A percentile compares a stretch with the other conserved stretches of the same genome.
Conservation (phyloP, 2,113 vertebrate genomes). For the Rissa tridactyla region DNA sequence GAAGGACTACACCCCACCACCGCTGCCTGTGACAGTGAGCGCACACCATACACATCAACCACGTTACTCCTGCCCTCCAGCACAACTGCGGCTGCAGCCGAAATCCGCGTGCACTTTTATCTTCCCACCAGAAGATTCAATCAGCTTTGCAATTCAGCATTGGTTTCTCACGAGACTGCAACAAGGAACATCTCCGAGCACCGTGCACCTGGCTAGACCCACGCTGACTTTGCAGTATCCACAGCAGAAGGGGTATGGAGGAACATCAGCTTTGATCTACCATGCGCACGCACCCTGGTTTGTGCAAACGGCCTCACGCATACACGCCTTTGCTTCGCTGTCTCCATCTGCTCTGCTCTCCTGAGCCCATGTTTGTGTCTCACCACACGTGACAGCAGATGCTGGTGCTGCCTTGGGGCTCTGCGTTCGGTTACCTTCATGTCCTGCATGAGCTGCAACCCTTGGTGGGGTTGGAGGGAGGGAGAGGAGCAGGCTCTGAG, state of each 20-base stretch:
- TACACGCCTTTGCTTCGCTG: rapidly evolving
- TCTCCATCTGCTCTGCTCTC: neutral
- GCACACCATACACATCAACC: neutral
- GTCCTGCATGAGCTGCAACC: neutral
- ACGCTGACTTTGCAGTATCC: rapidly evolving
- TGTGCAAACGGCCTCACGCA: neutral
- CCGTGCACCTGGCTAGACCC: neutral
- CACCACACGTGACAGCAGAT: rapidly evolving
- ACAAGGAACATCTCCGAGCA: rapidly evolving
- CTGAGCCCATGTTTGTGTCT: neutral
- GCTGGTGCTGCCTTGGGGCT: neutral
- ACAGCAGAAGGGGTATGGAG: neutral
- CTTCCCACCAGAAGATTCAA: neutral
- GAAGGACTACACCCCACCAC: neutral
- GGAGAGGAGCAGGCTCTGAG: neutral
- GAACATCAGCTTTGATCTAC: neutral
- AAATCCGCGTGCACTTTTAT: rapidly evolving
- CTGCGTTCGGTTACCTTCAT: neutral
- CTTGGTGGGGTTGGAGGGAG: neutral
- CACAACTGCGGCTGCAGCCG: rapidly evolving
- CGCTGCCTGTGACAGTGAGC: neutral
- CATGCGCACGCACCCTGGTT: rapidly evolving
- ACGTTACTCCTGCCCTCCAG: neutral
- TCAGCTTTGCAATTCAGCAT: rapidly evolving
- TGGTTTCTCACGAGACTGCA: neutral